Conservation (phyloP, 2,797 vertebrate genomes). For the Pipistrellus pipistrellus region DNA sequence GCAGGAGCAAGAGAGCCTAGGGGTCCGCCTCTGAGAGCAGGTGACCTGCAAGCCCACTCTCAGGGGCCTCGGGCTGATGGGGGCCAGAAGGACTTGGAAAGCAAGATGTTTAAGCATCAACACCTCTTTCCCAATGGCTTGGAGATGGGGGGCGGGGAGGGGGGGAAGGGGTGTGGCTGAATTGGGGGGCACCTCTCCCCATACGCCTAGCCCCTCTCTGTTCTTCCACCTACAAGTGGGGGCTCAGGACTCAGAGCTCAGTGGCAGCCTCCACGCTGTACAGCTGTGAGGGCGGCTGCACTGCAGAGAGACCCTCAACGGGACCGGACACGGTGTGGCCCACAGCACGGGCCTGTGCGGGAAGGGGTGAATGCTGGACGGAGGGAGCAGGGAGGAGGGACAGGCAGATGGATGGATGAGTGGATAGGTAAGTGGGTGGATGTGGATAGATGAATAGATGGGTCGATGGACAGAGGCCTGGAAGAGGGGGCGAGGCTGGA, state of each 20-base stretch:
- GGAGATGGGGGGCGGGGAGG: too few species aligned
- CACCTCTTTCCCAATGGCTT: too few species aligned
- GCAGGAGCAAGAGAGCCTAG: rapidly evolving
- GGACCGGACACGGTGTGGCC: rapidly evolving
- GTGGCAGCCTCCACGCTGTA: background rate
- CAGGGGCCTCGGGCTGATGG: background rate
- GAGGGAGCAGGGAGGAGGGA: background rate
- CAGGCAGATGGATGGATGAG: rapidly evolving
- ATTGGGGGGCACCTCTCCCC: background rate
- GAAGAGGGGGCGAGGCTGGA: background rate
- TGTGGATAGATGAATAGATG: too few species aligned
- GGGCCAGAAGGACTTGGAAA: background rate
- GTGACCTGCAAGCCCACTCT: background rate
- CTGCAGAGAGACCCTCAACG: background rate
- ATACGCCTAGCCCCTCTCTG: too few species aligned
- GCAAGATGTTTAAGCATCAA: background rate
- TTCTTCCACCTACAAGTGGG: background rate
- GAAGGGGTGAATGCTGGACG: background rate
- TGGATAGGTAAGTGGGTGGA: background rate
- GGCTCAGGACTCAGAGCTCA: rapidly evolving
- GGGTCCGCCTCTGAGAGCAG: background rate
- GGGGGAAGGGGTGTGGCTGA: rapidly evolving
- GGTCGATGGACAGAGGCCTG: too few species aligned
- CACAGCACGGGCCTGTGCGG: background rate
- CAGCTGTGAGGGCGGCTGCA: background rate